Conservation (phyloP, 2,113 vertebrate species). For the Tetrax tetrax region DNA sequence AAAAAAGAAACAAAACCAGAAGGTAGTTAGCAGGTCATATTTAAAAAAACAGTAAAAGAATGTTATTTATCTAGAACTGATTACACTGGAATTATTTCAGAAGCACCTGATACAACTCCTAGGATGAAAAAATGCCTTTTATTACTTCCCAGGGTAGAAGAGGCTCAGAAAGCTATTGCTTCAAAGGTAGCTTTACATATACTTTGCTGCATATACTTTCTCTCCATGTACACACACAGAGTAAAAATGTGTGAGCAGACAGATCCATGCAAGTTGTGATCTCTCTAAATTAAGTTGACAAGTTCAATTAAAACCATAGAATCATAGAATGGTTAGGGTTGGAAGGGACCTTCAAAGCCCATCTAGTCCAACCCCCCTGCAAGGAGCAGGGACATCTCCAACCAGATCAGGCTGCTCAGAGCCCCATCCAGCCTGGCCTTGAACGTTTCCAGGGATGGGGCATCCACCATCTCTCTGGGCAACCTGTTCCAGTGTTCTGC, state of each 20-base stretch:
- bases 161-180: neutral
- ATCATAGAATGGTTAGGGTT: too few relatives aligned
- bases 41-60: neutral
- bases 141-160: neutral
- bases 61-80: neutral
- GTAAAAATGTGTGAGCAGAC: neutral
- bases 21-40: neutral
- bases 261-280: neutral
- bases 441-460: too few relatives aligned
- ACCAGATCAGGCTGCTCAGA: too few relatives aligned
- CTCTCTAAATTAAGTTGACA: neutral
- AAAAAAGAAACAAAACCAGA: neutral
- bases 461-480: too few relatives aligned
- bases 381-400: too few relatives aligned
- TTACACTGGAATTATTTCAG: neutral
- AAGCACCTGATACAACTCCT: neutral
- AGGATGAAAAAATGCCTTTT: neutral
- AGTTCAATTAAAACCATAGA: neutral
- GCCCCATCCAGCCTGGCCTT: too few relatives aligned
- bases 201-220: neutral
- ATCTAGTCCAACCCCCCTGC: too few relatives aligned
- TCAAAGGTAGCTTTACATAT: neutral
- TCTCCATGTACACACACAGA: neutral
- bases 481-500: too few relatives aligned
- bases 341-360: too few relatives aligned